Evolutionary conservation across 2,888 invertebrate species (phyloP), one percentile per base, ranked within the genome.

Genomic region (Lochmaea crataegi): DNA sequence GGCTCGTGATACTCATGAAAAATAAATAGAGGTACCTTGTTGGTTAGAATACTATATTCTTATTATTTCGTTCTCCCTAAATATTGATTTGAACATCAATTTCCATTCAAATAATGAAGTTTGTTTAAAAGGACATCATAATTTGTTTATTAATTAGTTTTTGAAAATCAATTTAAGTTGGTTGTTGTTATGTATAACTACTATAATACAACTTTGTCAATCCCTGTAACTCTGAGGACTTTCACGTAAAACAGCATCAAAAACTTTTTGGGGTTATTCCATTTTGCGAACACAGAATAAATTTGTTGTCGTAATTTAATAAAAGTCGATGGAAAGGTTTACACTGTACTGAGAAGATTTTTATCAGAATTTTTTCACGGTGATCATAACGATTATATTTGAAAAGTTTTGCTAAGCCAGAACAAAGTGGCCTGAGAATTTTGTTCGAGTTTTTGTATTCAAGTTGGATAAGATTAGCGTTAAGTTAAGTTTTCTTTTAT

Each of bases 371-470:
- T 22, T 26, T 32, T 32, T 7, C 65, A n/a, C 18, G 32, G 48
- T 66, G 18, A n/a, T 57, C n/a, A 38, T 66, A 57, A 66, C 26
- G 38, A 38, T 56, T 56, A 51, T 66, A 56, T 65, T 65, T 51
- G 26, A 56, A 18, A 56, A 66, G 38, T 56, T 56, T 57, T 14
- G 14, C 14, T 12, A 32, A 7, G 7, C 32, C 1, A 26, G 10
- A 51, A 65, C 22, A 65, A n/a, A 51, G 16, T 16, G 32, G 42
- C n/a, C 45, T 45, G 11, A 14, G 4, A 45, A 45, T 12, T 12
- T 45, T 45, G 45, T 12, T 42, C 11, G 26, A 42, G 11, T 42
- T 42, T 42, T 42, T 42, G 11, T 42, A 45, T 12, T 45, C 4
- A 45, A 45, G 45, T 45, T 45, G 32, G 32, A 32, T 32, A 7